Base-by-base conservation (phyloP, 2,797 vertebrate genomes). In the Artibeus jamaicensis region DNA sequence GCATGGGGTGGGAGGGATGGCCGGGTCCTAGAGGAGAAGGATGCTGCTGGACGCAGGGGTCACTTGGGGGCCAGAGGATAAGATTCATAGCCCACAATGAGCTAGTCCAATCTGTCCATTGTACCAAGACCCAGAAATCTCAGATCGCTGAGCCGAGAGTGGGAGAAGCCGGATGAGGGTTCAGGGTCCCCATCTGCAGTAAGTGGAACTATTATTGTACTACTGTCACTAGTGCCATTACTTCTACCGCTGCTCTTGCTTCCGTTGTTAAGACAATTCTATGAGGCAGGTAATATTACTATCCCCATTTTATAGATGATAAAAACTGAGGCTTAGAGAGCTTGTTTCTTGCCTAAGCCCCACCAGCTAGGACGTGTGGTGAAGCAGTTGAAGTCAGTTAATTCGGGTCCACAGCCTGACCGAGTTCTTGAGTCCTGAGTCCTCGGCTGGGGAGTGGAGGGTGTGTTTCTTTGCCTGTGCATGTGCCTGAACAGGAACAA, bases 221-320 rank as follows among this genome's bases (percentile, higher is more conserved):
- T 2, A 0, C 34, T 12, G 6, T 53, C 34, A 1, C 9, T 22
- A 0, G 9, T 26, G 3, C 29, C 29, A 12, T 39, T 9, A 1
- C 11, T 67, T 86, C 71, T 14, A 4, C 16, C 39, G 29, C 46
- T 42, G 0, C 71, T 74, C 39, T 9, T 71, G 21, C 57, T 42
- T 57, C 32, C 1, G 0, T 83, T 15, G 29, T 67, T 24, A 21
- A 29, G n/a, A 83, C 0, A 4, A 19, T 55, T 26, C 48, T 74
- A 0, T 16, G 18, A 34, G 10, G 14, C 39, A 42, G 1, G 15
- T 2, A 29, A 50, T 46, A 5, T 39, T 50, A 50, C 62, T 77
- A 29, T 65, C 16, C 10, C 10, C 15, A 9, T 53, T 53, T 82
- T 11, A 50, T 4, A 65, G 7, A 70, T 24, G 46, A 59, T 57